Conservation (phyloP, 2,888 invertebrate genomes). For the Choreutis nemorana region DNA sequence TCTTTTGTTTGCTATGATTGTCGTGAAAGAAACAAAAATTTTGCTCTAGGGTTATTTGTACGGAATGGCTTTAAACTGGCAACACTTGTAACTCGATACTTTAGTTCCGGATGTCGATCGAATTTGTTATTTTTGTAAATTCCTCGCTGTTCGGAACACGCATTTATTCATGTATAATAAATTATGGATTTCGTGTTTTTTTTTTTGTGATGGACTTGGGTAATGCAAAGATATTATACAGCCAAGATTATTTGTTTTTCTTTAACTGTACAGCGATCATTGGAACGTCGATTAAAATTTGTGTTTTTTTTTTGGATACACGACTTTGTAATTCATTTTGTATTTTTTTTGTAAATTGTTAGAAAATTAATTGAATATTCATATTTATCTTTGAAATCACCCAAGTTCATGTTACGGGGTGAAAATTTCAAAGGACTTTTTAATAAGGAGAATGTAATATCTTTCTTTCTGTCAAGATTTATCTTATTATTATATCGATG, state of each 20-base stretch:
- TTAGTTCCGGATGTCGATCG: conserved; percentile 5
- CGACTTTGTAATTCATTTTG: not conserved
- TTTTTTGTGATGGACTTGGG: conserved; percentile 8
- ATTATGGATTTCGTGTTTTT: conserved; percentile 20
- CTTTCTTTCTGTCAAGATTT: not conserved
- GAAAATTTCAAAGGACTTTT: not conserved
- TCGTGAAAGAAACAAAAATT: no score
- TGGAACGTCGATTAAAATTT: conserved; percentile 1
- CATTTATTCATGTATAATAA: conserved; percentile 44
- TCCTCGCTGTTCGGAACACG: conserved; percentile 29
- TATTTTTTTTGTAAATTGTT: no score
- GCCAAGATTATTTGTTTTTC: conserved; percentile 3
- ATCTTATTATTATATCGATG: no score
- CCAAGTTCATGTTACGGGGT: not conserved
- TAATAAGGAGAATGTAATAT: not conserved
- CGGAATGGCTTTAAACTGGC: no score
- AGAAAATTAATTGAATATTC: no score
- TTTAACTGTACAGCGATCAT: conserved; percentile 2
- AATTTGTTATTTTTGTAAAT: conserved; percentile 13
- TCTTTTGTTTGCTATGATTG: no score
- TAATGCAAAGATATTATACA: no score
- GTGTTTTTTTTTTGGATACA: not conserved
- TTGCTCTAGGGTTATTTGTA: no score
- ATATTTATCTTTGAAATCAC: not conserved
- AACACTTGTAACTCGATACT: no score